phyloP scores from a whole-genome alignment of 1,140 invertebrate genomes.

The Phymorhynchus buccinoides region DNA sequence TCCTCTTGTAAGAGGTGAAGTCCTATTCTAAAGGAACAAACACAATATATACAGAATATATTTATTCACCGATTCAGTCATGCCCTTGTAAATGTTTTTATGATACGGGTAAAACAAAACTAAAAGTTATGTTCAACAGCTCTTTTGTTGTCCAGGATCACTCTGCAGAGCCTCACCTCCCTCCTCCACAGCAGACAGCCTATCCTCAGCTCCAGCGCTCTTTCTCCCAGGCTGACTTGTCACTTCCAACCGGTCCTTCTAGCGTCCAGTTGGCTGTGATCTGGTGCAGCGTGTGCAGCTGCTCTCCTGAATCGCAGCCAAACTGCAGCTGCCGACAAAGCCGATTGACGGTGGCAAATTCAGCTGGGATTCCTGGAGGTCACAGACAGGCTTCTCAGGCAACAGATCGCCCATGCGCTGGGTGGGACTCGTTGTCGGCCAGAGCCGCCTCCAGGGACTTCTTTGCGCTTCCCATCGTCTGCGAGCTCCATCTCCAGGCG shows the following conservation, averaged over 20 bases:
- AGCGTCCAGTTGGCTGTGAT: constrained; percentile 28
- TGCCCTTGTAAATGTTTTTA: too few relatives aligned
- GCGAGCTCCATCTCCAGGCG: constrained; percentile 34
- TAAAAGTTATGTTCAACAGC: constrained; percentile 1
- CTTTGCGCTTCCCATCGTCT: constrained; percentile 32
- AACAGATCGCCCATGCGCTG: constrained; percentile 25
- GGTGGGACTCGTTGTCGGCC: constrained; percentile 39
- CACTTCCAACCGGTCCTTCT: constrained; percentile 8
- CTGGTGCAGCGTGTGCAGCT: constrained; percentile 2
- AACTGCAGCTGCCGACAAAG: constrained; percentile 21
- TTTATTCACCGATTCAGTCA: too few relatives aligned
- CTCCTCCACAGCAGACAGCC: constrained; percentile 14
- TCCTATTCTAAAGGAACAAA: too few relatives aligned
- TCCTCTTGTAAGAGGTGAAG: too few relatives aligned
- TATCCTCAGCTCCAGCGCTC: constrained; percentile 33
- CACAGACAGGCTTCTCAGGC: constrained; percentile 34
- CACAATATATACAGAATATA: too few relatives aligned
- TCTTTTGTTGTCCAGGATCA: not conserved
- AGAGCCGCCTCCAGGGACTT: constrained; percentile 21
- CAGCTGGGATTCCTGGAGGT: constrained; percentile 38
- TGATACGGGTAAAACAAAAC: not conserved
- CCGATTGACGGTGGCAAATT: constrained; percentile 10
- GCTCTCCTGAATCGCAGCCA: constrained; percentile 24
- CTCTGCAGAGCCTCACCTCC: constrained; percentile 4
- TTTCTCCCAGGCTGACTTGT: constrained; percentile 30